Evolutionary conservation across 2,113 vertebrate species (phyloP), one percentile per base, ranked within the genome.

Genomic region (Upupa epops): DNA sequence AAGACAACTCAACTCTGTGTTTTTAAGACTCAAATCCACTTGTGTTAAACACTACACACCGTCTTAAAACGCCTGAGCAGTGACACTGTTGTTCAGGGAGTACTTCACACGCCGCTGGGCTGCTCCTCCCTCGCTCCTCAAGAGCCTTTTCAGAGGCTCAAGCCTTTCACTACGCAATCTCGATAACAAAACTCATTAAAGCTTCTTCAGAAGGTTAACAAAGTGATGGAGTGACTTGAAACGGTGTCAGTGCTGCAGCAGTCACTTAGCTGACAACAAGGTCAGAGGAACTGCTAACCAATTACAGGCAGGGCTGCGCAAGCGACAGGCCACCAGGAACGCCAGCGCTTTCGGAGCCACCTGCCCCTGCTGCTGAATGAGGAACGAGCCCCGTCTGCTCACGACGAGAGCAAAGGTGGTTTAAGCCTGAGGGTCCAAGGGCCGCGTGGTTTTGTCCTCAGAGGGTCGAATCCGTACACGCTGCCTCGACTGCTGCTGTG

Each of bases 171-270:
- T 83, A 37, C 9, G 26, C 29, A n/a, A n/a, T n/a, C n/a, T n/a
- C n/a, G n/a, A n/a, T n/a, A n/a, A 69, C 49, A 76, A 76, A 48
- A 92, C 70, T 70, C 65, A 92, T 86, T 83, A 74, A 90, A 68
- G 21, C 48, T 76, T 66, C 60, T 59, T 90, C 52, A 48, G 88
- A 90, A 94, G 80, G 88, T 92, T 86, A 93, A 76, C 52, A n/a
- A 86, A 93, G 51, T 68, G 65, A 95, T 88, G 90, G 90, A 80
- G 7, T 28, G 52, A 88, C 51, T 83, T 63, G 18, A 68, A 93
- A 90, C 17, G 24, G 69, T 37, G 84, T 90, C 42, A 66, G 29
- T 66, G 66, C 17, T 11, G 52, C 58, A 70, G 79, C 56, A 80
- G 29, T 83, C 2, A 2, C 1, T 1, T 22, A 71, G 60, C 64